Evolutionary conservation across 2,888 invertebrate species (phyloP).

Genomic region (Calliopum simillimum): DNA sequence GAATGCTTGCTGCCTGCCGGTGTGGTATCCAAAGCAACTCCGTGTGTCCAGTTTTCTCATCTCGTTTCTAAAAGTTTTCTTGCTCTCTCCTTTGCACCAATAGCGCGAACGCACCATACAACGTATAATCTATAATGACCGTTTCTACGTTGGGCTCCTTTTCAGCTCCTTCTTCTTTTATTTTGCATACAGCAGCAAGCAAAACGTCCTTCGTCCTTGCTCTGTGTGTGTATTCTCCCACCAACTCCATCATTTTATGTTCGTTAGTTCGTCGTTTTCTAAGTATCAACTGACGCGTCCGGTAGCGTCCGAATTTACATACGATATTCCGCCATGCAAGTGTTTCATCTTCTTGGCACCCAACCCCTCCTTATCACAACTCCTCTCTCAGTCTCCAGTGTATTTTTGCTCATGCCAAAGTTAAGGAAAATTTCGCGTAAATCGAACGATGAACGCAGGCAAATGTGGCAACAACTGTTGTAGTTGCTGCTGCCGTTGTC

Average conservation of each 20-base stretch:
- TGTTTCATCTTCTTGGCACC: not conserved
- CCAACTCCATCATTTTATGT: not conserved
- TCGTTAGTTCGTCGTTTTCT: no score
- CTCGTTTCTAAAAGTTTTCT: conserved; percentile 25
- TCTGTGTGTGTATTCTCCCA: not conserved
- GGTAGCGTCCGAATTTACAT: conserved; percentile 24
- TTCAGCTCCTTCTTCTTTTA: not conserved
- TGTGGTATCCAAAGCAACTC: conserved; percentile 29
- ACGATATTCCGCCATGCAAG: conserved; percentile 3
- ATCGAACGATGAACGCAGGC: conserved; percentile 29
- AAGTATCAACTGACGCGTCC: no score
- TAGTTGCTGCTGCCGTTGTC: not conserved
- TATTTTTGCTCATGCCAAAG: not conserved
- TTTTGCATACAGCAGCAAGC: not conserved
- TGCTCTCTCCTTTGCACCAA: conserved; percentile 27
- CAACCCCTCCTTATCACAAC: no score
- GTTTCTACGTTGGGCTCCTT: not conserved
- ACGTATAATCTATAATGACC: conserved; percentile 29
- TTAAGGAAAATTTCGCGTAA: conserved; percentile 34
- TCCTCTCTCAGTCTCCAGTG: not conserved
- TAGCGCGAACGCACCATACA: not conserved
- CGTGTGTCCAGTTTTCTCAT: conserved; percentile 23
- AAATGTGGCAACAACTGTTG: not conserved
- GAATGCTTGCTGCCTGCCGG: conserved; percentile 28
- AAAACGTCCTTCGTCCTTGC: not conserved